These are phyloP conservation scores for Euplagia quadripunctaria DNA, from an alignment of 2,888 invertebrate genomes.

Conservation along the genomic window DNA sequence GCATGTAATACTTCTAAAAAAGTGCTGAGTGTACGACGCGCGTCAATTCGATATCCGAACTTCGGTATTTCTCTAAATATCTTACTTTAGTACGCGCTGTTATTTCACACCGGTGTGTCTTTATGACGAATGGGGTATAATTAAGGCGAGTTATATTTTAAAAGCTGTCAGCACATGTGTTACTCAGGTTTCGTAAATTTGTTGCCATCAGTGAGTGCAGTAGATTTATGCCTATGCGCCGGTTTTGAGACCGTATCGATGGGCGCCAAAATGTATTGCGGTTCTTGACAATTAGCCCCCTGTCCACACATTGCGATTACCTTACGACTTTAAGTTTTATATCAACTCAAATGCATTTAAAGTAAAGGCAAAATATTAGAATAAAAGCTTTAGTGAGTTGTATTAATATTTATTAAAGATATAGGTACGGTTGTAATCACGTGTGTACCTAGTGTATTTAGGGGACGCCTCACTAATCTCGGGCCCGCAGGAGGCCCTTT, in stretches of 20 bases:
- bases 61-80: neutral
- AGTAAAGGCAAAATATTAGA: neutral
- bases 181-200: conserved; percentile 35
- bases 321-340: conserved; percentile 4
- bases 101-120: conserved; percentile 16
- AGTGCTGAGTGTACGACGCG: neutral
- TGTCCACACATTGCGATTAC: neutral
- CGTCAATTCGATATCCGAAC: neutral
- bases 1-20: neutral
- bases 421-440: neutral
- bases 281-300: conserved; percentile 45
- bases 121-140: conserved; percentile 44
- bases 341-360: neutral
- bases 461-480: neutral
- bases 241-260: conserved; percentile 31
- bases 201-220: conserved; percentile 43
- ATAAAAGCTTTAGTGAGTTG: neutral
- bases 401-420: neutral
- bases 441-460: neutral
- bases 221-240: conserved; percentile 29
- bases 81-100: neutral
- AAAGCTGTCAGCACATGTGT: conserved; percentile 9
- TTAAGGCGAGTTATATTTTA: conserved; percentile 37
- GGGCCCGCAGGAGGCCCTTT: neutral
- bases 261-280: conserved; percentile 53